A percentile compares a stretch with the other conserved stretches of the same genome.
phyloP scores from a whole-genome alignment of 2,888 invertebrate genomes.

The Antheraea yamamai region DNA sequence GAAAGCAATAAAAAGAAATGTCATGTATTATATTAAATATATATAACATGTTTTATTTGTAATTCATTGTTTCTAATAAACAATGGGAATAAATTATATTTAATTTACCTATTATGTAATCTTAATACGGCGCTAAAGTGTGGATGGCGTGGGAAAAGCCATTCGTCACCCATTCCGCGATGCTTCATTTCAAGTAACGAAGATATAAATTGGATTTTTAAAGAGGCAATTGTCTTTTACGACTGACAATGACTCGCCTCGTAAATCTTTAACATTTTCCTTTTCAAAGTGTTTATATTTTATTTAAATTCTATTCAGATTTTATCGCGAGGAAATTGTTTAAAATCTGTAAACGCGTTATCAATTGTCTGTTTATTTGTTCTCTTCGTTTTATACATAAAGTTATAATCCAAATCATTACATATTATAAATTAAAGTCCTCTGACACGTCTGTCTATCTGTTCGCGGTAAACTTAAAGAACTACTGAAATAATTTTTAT shows the following conservation, averaged over 20 bases:
- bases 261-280: conserved; percentile 24
- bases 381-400: not conserved
- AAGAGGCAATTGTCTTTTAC: conserved; percentile 24
- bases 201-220: conserved; percentile 24
- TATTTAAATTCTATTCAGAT: conserved; percentile 19
- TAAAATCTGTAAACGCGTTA: conserved; percentile 19
- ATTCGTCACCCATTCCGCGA: conserved; percentile 22
- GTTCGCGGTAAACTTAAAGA: too few relatives aligned
- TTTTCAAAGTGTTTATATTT: conserved; percentile 18
- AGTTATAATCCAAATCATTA: not conserved
- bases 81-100: not conserved
- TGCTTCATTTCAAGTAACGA: conserved; percentile 23
- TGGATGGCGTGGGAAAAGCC: conserved; percentile 20
- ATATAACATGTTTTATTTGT: not conserved
- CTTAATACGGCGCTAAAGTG: conserved; percentile 17
- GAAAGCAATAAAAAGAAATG: not conserved
- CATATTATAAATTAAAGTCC: too few relatives aligned
- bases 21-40: too few relatives aligned
- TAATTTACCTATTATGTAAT: conserved; percentile 23
- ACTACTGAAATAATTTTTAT: too few relatives aligned
- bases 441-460: too few relatives aligned
- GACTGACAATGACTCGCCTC: conserved; percentile 20
- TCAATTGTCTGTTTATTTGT: not conserved
- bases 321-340: not conserved
- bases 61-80: not conserved